Evolutionary conservation across 2,797 vertebrate genomes (phyloP).

Genomic region (Melopsittacus undulatus): DNA sequence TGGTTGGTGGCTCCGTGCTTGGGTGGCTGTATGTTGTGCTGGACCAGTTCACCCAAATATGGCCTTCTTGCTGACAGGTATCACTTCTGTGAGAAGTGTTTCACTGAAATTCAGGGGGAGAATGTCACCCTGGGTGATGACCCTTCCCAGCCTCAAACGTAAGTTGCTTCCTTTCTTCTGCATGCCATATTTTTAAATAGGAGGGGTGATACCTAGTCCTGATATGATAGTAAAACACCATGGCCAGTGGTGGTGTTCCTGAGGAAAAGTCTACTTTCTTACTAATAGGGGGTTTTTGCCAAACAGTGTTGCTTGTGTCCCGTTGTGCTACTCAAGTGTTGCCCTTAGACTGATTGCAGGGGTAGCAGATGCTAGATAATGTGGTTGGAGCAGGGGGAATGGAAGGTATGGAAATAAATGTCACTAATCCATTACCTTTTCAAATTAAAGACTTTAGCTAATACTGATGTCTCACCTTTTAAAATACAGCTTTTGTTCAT

Average conservation of each 20-base stretch:
- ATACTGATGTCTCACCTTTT: neutral
- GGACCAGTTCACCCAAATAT: conserved; percentile 83
- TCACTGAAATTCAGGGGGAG: conserved; percentile 99
- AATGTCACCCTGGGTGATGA: conserved; percentile 98
- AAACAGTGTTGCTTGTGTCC: neutral
- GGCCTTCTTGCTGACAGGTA: conserved; percentile 87
- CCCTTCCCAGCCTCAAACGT: conserved; percentile 98
- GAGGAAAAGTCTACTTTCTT: neutral
- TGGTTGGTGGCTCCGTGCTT: conserved; percentile 84
- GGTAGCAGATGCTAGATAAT: neutral
- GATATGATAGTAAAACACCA: neutral
- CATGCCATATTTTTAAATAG: neutral
- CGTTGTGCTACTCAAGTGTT: neutral
- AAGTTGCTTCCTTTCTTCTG: conserved; percentile 72
- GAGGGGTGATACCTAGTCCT: neutral
- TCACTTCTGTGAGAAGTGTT: conserved; percentile 99
- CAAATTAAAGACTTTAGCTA: neutral
- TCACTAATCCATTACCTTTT: neutral
- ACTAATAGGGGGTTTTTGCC: neutral
- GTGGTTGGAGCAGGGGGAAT: neutral
- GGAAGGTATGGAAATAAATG: neutral
- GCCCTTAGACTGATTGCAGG: neutral
- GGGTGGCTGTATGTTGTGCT: conserved; percentile 83
- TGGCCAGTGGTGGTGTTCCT: fast-evolving
- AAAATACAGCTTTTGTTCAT: neutral